Percentiles rank a stretch among this genome's conserved stretches.
phyloP scores from a whole-genome alignment of 2,113 vertebrate species.

The Monopterus albus region DNA sequence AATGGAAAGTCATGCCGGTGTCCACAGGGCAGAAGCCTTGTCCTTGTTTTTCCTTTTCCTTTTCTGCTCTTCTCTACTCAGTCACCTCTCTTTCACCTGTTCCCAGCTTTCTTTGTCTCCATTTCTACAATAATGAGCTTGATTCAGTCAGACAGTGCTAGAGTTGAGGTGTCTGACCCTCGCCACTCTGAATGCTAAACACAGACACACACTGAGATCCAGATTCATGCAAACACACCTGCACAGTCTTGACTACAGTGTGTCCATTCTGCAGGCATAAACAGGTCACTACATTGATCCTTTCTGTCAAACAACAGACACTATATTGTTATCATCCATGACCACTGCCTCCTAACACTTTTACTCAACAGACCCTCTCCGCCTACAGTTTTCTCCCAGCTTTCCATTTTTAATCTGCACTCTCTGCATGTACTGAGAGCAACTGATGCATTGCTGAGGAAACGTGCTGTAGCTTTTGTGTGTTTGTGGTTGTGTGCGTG shows the following conservation, averaged over 20 bases:
- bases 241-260: conserved; percentile 45
- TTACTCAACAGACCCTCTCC: no score
- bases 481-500: conserved; percentile 24
- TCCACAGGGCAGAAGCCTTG: no score
- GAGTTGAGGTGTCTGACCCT: conserved; percentile 54
- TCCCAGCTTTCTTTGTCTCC: not conserved
- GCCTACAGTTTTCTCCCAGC: conserved; percentile 21
- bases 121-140: conserved; percentile 59
- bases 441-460: conserved; percentile 48
- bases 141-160: conserved; percentile 45
- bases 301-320: not conserved
- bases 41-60: no score
- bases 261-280: conserved; percentile 29
- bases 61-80: not conserved
- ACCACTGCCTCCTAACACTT: conserved; percentile 13
- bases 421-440: conserved; percentile 31
- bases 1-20: no score
- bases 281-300: conserved; percentile 21
- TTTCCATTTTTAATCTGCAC: conserved; percentile 44
- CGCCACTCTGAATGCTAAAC: conserved; percentile 60
- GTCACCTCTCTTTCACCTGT: not conserved
- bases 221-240: conserved; percentile 53
- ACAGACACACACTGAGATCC: conserved; percentile 40
- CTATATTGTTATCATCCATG: conserved; percentile 1
- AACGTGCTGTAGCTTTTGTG: conserved; percentile 28